phyloP scores from a whole-genome alignment of 1,140 invertebrate genomes.

The Wiebesia pumilae region DNA sequence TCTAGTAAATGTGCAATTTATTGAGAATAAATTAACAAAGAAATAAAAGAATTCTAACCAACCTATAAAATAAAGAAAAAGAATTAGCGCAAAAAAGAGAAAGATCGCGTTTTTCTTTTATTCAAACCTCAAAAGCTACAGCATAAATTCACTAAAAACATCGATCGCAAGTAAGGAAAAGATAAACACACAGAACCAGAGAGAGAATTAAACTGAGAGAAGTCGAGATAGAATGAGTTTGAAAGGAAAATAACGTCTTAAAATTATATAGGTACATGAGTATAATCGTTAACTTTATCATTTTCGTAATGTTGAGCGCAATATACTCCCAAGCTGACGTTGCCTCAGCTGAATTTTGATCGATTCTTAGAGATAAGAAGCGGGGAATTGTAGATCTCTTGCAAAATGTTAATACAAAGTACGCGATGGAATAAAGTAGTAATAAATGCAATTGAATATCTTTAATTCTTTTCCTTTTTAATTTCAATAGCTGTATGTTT shows the following conservation, averaged over 20 bases:
- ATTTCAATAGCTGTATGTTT: too few relatives aligned
- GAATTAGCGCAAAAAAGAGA: too few relatives aligned
- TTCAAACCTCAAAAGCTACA: neutral
- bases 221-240: neutral
- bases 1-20: neutral
- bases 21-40: neutral
- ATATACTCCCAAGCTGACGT: neutral
- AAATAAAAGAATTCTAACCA: neutral
- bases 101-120: neutral
- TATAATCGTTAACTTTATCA: neutral
- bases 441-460: neutral
- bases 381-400: neutral
- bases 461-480: too few relatives aligned
- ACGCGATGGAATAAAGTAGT: neutral
- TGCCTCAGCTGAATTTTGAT: neutral
- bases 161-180: neutral
- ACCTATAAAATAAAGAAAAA: neutral
- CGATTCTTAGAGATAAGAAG: neutral
- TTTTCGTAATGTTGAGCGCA: neutral
- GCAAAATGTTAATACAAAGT: neutral
- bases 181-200: neutral
- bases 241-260: neutral
- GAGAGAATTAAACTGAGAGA: neutral
- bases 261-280: neutral
- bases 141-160: neutral